Evolutionary conservation across 2,113 vertebrate genomes (phyloP).

Genomic region (Halcyon malimbica): DNA sequence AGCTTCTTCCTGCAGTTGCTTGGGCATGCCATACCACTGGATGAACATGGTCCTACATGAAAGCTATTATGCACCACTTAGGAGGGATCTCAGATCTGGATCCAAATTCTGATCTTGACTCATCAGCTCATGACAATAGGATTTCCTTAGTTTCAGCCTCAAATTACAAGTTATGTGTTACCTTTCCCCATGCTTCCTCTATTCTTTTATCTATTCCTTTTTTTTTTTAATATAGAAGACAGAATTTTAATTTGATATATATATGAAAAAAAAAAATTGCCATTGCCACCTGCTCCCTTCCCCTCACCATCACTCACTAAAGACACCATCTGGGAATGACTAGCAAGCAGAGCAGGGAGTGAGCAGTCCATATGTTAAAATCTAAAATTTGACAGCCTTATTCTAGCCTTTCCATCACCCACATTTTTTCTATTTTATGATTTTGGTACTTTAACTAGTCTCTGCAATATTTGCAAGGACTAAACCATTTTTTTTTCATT

Average conservation of each 20-base stretch:
- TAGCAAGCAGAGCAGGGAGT: slow-evolving; percentile 66
- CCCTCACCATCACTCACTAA: slow-evolving; percentile 59
- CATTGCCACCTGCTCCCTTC: slow-evolving; percentile 62
- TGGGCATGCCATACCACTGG: neutral
- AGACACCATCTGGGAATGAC: slow-evolving; percentile 67
- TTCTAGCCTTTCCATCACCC: slow-evolving; percentile 49
- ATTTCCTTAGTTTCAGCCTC: neutral
- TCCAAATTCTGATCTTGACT: neutral
- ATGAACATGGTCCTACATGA: neutral
- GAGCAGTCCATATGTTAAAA: slow-evolving; percentile 71
- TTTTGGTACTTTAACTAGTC: neutral
- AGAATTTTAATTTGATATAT: slow-evolving; percentile 17
- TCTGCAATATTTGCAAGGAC: neutral
- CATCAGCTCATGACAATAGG: neutral
- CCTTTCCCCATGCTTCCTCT: neutral
- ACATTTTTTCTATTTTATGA: slow-evolving; percentile 15
- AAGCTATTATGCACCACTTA: neutral
- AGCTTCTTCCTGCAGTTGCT: neutral
- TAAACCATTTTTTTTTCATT: neutral
- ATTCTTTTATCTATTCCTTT: neutral
- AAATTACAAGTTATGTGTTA: neutral
- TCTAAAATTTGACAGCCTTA: slow-evolving; percentile 57
- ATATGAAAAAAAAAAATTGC: neutral
- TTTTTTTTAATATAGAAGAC: neutral
- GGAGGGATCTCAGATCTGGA: neutral